Evolutionary conservation across 2,113 vertebrate species (phyloP).

Genomic region (Calyptomena viridis): DNA sequence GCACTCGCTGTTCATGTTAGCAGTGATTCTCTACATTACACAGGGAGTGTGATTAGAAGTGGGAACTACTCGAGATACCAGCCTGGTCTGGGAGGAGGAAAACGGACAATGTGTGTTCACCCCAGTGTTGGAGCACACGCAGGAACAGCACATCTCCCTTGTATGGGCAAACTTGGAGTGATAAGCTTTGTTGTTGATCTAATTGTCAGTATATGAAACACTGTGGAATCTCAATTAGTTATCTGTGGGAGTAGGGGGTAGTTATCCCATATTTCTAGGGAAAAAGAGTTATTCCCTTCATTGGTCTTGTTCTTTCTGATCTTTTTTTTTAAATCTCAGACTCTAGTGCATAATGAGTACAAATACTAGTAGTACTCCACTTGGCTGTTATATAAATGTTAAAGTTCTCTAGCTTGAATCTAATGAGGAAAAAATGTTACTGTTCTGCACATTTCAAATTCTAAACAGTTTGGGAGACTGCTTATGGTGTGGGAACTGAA

Average conservation of each 20-base stretch:
- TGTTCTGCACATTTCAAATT: background rate
- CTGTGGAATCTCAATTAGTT: background rate
- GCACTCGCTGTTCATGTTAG: background rate
- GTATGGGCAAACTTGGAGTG: background rate
- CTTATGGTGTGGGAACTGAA: background rate
- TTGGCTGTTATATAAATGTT: background rate
- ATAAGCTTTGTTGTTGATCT: background rate
- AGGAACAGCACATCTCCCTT: background rate
- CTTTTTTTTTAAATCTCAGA: background rate
- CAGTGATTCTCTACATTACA: background rate
- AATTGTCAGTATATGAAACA: background rate
- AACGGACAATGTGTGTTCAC: background rate
- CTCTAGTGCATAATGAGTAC: background rate
- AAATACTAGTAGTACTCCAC: background rate
- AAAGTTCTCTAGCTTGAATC: background rate
- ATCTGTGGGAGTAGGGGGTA: background rate
- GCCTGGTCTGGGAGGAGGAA: background rate
- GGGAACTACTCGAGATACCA: background rate
- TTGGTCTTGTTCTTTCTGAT: background rate
- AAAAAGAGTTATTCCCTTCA: background rate
- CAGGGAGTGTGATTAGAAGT: background rate
- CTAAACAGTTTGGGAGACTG: background rate
- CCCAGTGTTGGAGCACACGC: fast-evolving
- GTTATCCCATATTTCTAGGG: background rate
- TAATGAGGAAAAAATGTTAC: background rate